Conservation (phyloP, 2,888 invertebrate genomes). For the Digitonthophagus gazella region DNA sequence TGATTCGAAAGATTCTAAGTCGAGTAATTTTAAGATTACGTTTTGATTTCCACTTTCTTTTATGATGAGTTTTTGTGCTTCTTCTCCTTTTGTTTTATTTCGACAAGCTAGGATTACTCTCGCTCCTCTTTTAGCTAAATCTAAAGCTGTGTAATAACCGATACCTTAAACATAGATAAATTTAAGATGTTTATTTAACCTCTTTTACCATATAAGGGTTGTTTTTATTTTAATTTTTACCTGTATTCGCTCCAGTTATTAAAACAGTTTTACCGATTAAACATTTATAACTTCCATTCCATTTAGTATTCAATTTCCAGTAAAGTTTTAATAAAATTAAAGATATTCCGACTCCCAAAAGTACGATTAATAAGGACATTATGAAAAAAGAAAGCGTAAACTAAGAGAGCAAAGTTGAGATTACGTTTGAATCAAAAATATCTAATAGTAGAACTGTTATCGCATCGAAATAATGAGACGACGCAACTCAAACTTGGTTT, state of each 20-base stretch:
- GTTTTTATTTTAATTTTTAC: too few relatives aligned
- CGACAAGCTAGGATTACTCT: conserved; percentile 56
- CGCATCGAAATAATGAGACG: too few relatives aligned
- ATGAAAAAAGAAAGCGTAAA: too few relatives aligned
- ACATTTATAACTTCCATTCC: conserved; percentile 22
- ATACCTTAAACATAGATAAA: too few relatives aligned
- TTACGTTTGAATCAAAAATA: too few relatives aligned
- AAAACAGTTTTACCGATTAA: conserved; percentile 27
- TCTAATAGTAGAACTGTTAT: too few relatives aligned
- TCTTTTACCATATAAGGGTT: too few relatives aligned
- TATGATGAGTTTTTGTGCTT: conserved; percentile 36
- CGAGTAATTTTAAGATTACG: conserved; percentile 51
- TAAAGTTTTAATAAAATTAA: conserved; percentile 15
- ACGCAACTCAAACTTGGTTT: too few relatives aligned
- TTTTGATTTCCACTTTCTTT: conserved; percentile 43
- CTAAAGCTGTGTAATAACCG: conserved; percentile 48
- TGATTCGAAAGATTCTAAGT: conserved; percentile 57
- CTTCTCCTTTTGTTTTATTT: conserved; percentile 38
- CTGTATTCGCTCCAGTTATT: conserved; percentile 27
- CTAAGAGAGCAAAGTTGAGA: too few relatives aligned
- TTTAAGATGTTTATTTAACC: too few relatives aligned
- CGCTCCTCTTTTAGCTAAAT: conserved; percentile 53
- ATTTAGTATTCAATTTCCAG: conserved; percentile 11
- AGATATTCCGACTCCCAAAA: neutral
- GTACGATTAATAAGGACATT: neutral